A percentile compares a stretch with the other conserved stretches of the same genome.
These are phyloP conservation scores for Delia radicum DNA, from an alignment of 1,140 invertebrate species.

Conservation along the genomic window DNA sequence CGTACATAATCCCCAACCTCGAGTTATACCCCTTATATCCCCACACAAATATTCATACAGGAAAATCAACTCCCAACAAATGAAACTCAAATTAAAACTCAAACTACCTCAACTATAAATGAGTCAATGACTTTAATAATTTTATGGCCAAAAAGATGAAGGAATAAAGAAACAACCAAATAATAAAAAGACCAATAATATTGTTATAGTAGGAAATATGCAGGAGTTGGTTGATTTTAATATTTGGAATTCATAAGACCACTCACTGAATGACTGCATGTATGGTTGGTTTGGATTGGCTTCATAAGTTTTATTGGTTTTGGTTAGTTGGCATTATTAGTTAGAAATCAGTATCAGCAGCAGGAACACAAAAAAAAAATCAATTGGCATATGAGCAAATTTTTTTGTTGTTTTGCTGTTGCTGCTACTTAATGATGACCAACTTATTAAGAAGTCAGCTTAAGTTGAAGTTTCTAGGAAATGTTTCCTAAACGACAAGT, in stretches of 20 bases:
- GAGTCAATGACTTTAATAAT: background rate
- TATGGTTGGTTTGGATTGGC: background rate
- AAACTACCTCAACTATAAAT: background rate
- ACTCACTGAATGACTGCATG: background rate
- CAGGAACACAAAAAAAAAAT: background rate
- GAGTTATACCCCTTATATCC: too few species aligned
- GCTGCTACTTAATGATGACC: background rate
- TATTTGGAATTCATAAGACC: background rate
- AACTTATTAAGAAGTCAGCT: background rate
- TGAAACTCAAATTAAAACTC: background rate
- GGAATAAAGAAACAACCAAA: background rate
- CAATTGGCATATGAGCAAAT: background rate
- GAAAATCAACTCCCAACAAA: background rate
- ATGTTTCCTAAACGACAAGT: background rate
- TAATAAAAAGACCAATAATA: background rate
- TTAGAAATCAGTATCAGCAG: background rate
- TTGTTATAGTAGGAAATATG: background rate
- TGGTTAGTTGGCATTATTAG: background rate
- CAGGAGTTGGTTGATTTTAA: background rate
- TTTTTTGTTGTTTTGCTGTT: background rate
- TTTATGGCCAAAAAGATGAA: background rate
- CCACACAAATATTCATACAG: background rate
- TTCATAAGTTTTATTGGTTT: background rate
- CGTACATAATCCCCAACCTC: too few species aligned
- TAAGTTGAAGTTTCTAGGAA: background rate